phyloP scores from a whole-genome alignment of 2,888 invertebrate genomes.

The Machimus rusticus region DNA sequence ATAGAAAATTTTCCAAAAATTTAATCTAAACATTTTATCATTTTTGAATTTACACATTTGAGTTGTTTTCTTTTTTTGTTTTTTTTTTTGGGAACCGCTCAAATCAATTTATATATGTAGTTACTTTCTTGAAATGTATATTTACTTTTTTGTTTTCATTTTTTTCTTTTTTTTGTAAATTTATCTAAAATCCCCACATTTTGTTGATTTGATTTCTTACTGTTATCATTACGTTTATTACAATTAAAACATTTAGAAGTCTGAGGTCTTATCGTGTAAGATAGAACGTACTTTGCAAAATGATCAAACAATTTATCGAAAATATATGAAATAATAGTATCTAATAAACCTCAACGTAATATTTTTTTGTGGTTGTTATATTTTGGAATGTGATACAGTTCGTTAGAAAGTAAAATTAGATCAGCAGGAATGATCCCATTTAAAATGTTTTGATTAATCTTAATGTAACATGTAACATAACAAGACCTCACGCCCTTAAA shows the following conservation, averaged over 20 bases:
- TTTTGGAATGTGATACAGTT: neutral
- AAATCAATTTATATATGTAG: conserved; percentile 26
- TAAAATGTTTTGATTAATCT: neutral
- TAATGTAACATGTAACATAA: neutral
- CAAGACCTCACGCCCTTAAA: conserved; percentile 13
- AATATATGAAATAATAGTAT: neutral
- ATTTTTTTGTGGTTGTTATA: neutral
- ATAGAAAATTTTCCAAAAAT: conserved; percentile 24
- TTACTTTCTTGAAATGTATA: conserved; percentile 25
- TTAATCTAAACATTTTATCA: conserved; percentile 18
- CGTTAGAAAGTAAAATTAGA: neutral
- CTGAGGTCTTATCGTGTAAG: neutral
- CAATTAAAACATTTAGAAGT: conserved; percentile 4
- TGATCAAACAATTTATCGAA: neutral
- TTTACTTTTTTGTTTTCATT: neutral
- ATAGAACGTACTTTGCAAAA: neutral
- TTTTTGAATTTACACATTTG: conserved; percentile 9
- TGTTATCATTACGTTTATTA: conserved; percentile 29
- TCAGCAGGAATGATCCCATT: neutral
- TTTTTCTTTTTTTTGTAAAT: conserved; percentile 7
- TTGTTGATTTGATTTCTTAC: conserved; percentile 45
- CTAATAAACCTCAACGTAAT: neutral
- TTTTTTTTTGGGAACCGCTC: neutral
- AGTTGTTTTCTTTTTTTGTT: no score
- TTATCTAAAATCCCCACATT: conserved; percentile 21